phyloP scores from a whole-genome alignment of 2,888 invertebrate genomes.

The Fabriciana adippe region DNA sequence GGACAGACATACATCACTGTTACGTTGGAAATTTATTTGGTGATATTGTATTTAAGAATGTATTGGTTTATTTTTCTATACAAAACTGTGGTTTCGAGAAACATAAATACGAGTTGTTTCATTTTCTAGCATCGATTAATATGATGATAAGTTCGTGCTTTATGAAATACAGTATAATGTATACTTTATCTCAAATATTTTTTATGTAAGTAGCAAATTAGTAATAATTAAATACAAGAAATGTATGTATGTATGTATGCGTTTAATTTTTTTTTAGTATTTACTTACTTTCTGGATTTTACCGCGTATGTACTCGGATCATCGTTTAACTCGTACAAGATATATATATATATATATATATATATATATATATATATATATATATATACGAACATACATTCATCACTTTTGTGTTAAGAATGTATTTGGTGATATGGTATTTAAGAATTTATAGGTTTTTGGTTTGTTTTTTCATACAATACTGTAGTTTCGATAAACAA shows the following conservation, averaged over 20 bases:
- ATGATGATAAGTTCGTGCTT: too few species aligned
- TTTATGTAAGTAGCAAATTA: too few species aligned
- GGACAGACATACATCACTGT: constrained; percentile 40
- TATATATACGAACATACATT: constrained; percentile 37
- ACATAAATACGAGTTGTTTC: too few species aligned
- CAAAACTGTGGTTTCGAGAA: too few species aligned
- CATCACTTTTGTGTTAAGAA: constrained; percentile 33
- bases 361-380: constrained; percentile 47
- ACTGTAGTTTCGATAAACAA: too few species aligned
- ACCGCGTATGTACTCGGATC: constrained; percentile 48
- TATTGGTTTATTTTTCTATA: neutral
- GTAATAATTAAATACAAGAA: too few species aligned
- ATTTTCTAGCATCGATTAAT: too few species aligned
- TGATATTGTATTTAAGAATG: constrained; percentile 14
- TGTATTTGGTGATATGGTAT: constrained; percentile 21
- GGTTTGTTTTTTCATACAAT: neutral
- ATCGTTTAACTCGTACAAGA: constrained; percentile 56
- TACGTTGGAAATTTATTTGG: constrained; percentile 13
- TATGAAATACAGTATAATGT: too few species aligned
- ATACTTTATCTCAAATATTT: too few species aligned
- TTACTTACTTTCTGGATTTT: neutral
- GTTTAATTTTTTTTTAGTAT: too few species aligned
- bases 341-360: constrained; percentile 44
- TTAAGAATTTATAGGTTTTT: neutral
- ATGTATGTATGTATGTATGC: too few species aligned